Conservation (phyloP, 2,113 vertebrate genomes). For the Hoplias malabaricus region DNA sequence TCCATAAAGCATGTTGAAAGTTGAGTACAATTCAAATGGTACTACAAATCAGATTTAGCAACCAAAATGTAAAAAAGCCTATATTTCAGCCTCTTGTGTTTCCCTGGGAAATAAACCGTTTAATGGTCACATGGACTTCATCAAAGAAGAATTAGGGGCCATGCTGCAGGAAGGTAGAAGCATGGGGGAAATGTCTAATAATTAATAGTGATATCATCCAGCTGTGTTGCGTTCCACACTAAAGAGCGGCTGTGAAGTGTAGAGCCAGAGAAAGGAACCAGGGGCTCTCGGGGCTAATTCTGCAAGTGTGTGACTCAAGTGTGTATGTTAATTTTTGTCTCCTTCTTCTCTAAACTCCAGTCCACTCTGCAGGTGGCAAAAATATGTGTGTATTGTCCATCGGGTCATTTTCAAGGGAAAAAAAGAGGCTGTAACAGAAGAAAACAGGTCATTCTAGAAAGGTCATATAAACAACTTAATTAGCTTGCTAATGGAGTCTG, state of each 20-base stretch:
- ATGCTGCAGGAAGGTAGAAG: background rate
- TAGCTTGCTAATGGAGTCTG: slow-evolving; percentile 36
- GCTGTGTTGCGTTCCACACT: slow-evolving; percentile 12
- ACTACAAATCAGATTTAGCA: background rate
- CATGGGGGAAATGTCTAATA: slow-evolving; percentile 29
- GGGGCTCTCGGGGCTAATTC: background rate
- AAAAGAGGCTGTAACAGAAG: slow-evolving; percentile 34
- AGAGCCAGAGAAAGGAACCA: background rate
- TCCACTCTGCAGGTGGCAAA: background rate
- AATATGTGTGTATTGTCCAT: slow-evolving; percentile 20
- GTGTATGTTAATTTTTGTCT: background rate
- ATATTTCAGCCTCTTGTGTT: slow-evolving; percentile 42
- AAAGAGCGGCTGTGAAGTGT: background rate
- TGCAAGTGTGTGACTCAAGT: background rate
- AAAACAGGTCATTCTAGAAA: slow-evolving; percentile 32
- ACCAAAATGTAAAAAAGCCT: background rate
- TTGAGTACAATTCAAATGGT: background rate
- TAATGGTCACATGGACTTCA: slow-evolving; percentile 16
- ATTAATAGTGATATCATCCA: slow-evolving; percentile 30
- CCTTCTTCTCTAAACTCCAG: background rate
- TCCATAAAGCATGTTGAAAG: slow-evolving; percentile 7
- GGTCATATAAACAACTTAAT: slow-evolving; percentile 35
- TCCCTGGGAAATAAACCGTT: slow-evolving; percentile 63
- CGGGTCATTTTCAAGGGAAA: slow-evolving; percentile 46
- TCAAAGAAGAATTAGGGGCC: background rate